A percentile compares a stretch with the other conserved stretches of the same genome.
phyloP scores from a whole-genome alignment of 2,888 invertebrate species.

The Drosophila ezoana region DNA sequence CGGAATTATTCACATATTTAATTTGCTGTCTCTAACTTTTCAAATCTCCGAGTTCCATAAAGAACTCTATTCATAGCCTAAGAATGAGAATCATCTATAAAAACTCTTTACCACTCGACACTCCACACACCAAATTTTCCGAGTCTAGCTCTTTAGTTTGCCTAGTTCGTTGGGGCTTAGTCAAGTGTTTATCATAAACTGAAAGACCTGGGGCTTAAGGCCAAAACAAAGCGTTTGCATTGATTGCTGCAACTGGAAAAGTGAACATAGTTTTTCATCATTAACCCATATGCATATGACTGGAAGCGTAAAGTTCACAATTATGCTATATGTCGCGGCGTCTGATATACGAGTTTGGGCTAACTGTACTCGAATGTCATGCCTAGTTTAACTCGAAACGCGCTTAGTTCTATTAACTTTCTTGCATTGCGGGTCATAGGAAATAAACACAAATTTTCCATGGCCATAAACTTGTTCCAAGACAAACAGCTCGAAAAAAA shows the following conservation, averaged over 20 bases:
- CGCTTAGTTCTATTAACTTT: conserved; percentile 49
- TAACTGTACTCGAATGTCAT: conserved; percentile 43
- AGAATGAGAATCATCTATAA: not conserved
- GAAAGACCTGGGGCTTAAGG: not conserved
- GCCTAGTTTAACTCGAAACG: conserved; percentile 49
- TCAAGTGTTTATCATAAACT: not conserved
- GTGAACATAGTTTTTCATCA: not conserved
- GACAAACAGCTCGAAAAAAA: conserved; percentile 10
- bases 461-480: conserved; percentile 40
- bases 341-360: conserved; percentile 12
- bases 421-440: conserved; percentile 45
- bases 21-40: not conserved
- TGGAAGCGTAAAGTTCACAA: conserved; percentile 25
- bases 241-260: not conserved
- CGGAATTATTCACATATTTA: not conserved
- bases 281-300: conserved; percentile 12
- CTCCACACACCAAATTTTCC: not conserved
- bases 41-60: not conserved
- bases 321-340: conserved; percentile 14
- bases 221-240: conserved; percentile 1
- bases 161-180: not conserved
- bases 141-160: not conserved
- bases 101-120: not conserved
- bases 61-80: not conserved
- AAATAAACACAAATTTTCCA: conserved; percentile 27